Conservation (phyloP, 2,888 invertebrate genomes). For the Plemyria rubiginata region DNA sequence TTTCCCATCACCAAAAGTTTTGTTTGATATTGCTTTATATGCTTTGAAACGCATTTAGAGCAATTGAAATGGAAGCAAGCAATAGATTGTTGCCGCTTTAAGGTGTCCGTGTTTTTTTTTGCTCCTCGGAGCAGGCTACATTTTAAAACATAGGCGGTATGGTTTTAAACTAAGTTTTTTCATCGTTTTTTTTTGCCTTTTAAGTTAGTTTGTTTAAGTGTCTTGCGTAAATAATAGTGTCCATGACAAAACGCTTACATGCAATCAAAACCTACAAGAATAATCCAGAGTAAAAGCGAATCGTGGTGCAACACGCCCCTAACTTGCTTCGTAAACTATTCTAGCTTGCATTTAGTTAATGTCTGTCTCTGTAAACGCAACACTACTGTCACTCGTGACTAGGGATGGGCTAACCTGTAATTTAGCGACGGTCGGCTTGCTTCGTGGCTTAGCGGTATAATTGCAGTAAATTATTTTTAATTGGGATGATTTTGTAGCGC, state of each 20-base stretch:
- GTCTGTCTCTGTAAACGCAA: conserved; percentile 35
- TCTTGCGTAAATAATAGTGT: neutral
- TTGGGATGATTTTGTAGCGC: conserved; percentile 10
- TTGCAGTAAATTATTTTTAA: conserved; percentile 28
- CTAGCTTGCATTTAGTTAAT: conserved; percentile 9
- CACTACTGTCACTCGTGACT: conserved; percentile 39
- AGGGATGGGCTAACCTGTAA: conserved; percentile 36
- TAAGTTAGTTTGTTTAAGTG: too few species aligned
- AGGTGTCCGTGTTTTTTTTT: too few species aligned
- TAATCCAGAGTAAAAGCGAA: conserved; percentile 17
- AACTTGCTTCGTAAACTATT: conserved; percentile 25
- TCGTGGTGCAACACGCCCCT: conserved; percentile 37
- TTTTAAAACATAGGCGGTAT: too few species aligned
- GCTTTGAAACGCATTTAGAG: too few species aligned
- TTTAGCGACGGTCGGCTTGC: conserved; percentile 22
- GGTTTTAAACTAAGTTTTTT: too few species aligned
- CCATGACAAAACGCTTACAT: neutral
- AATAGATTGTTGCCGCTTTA: too few species aligned
- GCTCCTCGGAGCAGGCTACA: too few species aligned
- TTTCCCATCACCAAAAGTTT: too few species aligned
- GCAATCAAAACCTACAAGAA: neutral
- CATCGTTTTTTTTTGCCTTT: too few species aligned
- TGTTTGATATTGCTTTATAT: too few species aligned
- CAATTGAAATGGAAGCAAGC: too few species aligned
- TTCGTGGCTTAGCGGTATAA: conserved; percentile 20